These are phyloP conservation scores for Automeris io DNA, from an alignment of 2,888 invertebrate species.

Conservation along the genomic window DNA sequence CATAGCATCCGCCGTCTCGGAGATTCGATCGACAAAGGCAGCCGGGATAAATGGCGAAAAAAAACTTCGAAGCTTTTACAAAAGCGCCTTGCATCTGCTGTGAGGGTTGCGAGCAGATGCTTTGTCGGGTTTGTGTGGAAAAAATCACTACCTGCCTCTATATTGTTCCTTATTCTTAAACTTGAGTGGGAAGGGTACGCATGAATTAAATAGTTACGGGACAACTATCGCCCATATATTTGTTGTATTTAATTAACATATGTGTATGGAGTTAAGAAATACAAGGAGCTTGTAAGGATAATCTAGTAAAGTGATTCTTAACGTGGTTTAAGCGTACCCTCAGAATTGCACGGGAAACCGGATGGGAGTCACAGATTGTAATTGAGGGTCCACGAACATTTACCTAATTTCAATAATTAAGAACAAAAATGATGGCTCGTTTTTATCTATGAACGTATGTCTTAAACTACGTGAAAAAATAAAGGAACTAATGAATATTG, in stretches of 20 bases:
- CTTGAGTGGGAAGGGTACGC: slow-evolving; percentile 30
- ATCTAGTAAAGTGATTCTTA: background rate
- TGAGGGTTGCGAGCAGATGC: slow-evolving; percentile 58
- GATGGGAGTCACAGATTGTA: too few relatives aligned
- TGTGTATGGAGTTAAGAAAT: too few relatives aligned
- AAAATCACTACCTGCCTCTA: slow-evolving; percentile 59
- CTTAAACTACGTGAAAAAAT: too few relatives aligned
- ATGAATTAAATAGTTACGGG: background rate
- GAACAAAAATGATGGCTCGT: too few relatives aligned
- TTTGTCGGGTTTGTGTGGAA: slow-evolving; percentile 28
- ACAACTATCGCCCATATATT: background rate
- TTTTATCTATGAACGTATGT: too few relatives aligned
- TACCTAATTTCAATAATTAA: too few relatives aligned
- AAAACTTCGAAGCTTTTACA: slow-evolving; percentile 29
- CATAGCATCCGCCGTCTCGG: slow-evolving; percentile 32
- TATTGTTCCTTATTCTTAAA: slow-evolving; percentile 44
- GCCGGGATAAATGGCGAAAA: slow-evolving; percentile 32
- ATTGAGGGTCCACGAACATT: too few relatives aligned
- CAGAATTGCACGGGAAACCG: too few relatives aligned
- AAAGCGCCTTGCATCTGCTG: slow-evolving; percentile 61
- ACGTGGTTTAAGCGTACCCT: too few relatives aligned
- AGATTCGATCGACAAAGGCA: slow-evolving; percentile 19
- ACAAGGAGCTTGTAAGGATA: background rate
- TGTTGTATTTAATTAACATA: too few relatives aligned
- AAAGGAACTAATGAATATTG: too few relatives aligned